phyloP scores from a whole-genome alignment of 2,797 vertebrate genomes.

The Sebastes goodei region DNA sequence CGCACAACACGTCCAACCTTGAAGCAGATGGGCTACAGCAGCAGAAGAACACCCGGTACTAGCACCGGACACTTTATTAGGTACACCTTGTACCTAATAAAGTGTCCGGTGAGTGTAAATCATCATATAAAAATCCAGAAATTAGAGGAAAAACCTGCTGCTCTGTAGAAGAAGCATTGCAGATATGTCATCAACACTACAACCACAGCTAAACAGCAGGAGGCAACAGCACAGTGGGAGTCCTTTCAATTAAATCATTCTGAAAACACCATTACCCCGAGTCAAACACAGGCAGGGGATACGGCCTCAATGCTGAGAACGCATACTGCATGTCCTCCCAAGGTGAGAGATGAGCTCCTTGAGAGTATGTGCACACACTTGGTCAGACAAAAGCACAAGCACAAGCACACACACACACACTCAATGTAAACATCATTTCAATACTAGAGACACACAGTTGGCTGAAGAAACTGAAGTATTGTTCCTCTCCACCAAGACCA shows the following conservation, averaged over 20 bases:
- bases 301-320: conserved; percentile 29
- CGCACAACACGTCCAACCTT: no score
- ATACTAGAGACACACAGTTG: neutral
- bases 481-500: neutral
- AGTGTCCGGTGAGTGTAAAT: neutral
- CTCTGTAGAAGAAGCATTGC: neutral
- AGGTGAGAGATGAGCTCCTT: conserved; percentile 52
- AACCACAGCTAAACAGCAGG: neutral
- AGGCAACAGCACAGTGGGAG: neutral
- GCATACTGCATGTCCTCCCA: conserved; percentile 46
- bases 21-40: no score
- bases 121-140: neutral
- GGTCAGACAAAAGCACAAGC: neutral
- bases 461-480: neutral
- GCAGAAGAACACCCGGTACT: no score
- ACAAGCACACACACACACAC: neutral
- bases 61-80: no score
- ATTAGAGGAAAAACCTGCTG: neutral
- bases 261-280: conserved; percentile 50
- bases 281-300: conserved; percentile 49
- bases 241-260: conserved; percentile 54
- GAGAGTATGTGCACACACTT: conserved; percentile 23
- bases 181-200: neutral
- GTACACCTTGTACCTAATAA: no score
- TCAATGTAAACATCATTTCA: neutral